Base-by-base conservation (phyloP, 2,888 invertebrate species). In the Zygothrica quintamaculata region DNA sequence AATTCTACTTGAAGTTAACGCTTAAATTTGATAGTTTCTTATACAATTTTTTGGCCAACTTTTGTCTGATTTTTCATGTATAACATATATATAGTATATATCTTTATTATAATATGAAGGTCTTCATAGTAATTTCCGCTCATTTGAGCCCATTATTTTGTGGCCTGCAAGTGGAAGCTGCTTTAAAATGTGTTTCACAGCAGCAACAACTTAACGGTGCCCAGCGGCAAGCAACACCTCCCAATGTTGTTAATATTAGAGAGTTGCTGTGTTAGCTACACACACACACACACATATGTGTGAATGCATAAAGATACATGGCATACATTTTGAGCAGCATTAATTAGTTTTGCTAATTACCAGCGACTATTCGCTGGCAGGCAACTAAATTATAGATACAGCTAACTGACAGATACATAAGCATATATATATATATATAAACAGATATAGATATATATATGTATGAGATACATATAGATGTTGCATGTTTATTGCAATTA, bases 301-400 rank as follows among this genome's bases (percentile, higher is more conserved):
- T 18, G 25, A 22, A 2, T 22, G 29, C 8, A 46, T 33, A 33
- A 3, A 16, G 65, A 61, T 48, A 57, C 62, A 58, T 70, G 75
- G 53, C 71, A 65, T 42, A 74, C 57, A 77, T 65, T 65, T 65
- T 43, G 18, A 56, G 62, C 65, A 65, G 62, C 81, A 68, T 80
- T 78, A 78, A 81, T 80, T 81, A 81, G 75, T 67, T 77, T 78
- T 65, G 72, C 60, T 81, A 77, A 81, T 78, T 81, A 81, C 77
- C 31, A 44, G 43, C 70, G 47, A 65, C 43, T 55, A 46, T 39
- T 37, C 22, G 22, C 33, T 11, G 33, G 9, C 40, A 9, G 25
- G 8, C 47, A 40, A 42, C 43, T 33, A 15, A 42, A 29, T 39
- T 31, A 13, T 9, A 36, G 47, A 31, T 52, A 59, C 55, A 56